A percentile compares a stretch with the other conserved stretches of the same genome.
Evolutionary conservation across 2,797 vertebrate genomes (phyloP).

Genomic region (Tadarida brasiliensis): DNA sequence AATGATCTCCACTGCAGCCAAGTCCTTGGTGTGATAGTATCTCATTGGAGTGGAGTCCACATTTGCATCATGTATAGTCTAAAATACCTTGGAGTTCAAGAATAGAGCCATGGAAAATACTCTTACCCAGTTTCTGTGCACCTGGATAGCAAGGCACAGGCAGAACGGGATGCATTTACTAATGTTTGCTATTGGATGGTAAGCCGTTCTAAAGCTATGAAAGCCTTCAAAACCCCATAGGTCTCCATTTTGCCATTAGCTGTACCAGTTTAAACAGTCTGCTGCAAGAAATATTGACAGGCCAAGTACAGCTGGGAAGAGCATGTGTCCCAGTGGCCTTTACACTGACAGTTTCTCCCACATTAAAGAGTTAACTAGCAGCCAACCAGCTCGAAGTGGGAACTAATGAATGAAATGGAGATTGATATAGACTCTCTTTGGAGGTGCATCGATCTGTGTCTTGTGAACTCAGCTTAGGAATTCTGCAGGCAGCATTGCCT

Average conservation of each 20-base stretch:
- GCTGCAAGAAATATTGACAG: constrained; percentile 90
- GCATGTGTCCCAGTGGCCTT: constrained; percentile 89
- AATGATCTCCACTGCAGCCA: constrained; percentile 76
- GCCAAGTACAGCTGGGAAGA: constrained; percentile 89
- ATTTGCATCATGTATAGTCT: constrained; percentile 83
- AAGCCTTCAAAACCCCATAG: constrained; percentile 86
- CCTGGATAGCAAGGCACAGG: constrained; percentile 77
- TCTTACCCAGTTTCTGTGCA: constrained; percentile 80
- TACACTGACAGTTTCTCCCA: constrained; percentile 90
- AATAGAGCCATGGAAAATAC: constrained; percentile 83
- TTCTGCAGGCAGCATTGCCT: constrained; percentile 90
- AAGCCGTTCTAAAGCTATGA: constrained; percentile 87
- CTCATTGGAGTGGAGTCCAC: constrained; percentile 69
- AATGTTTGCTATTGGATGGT: constrained; percentile 85
- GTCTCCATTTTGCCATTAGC: constrained; percentile 89
- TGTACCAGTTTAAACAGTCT: constrained; percentile 88
- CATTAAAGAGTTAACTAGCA: constrained; percentile 93
- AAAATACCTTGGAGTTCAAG: constrained; percentile 85
- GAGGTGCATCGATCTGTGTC: constrained; percentile 92
- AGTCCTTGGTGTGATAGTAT: constrained; percentile 77
- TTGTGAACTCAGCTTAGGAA: constrained; percentile 91
- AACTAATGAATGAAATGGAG: constrained; percentile 93
- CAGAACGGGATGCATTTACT: constrained; percentile 84
- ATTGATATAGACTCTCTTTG: constrained; percentile 92
- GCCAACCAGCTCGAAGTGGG: constrained; percentile 89